Evolutionary conservation across 2,113 vertebrate genomes (phyloP).

Genomic region (Gymnarchus niloticus): DNA sequence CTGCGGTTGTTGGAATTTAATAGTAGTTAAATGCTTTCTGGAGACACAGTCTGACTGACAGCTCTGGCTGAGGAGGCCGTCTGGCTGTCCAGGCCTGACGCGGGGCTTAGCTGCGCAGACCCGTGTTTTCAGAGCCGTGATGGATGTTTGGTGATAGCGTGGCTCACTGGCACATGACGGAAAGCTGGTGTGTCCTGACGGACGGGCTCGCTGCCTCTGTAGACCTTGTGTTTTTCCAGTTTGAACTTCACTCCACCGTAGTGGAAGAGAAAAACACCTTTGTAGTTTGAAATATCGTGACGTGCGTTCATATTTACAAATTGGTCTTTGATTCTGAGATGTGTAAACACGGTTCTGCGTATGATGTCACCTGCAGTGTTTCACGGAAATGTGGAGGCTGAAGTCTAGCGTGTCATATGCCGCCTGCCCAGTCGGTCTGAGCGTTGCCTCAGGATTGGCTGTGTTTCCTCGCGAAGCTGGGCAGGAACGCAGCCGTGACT

Average conservation of each 20-base stretch:
- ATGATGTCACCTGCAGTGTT: background rate
- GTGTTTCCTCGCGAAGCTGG: constrained; percentile 14
- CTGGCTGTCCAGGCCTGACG: background rate
- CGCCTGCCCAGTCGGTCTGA: too few species aligned
- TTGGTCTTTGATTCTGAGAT: background rate
- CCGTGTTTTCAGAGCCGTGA: background rate
- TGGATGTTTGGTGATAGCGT: background rate
- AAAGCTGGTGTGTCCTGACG: background rate
- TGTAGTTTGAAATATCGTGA: too few species aligned
- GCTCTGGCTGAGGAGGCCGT: constrained; percentile 26
- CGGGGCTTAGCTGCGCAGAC: background rate
- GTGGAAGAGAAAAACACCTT: too few species aligned
- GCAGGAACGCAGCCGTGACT: constrained; percentile 17
- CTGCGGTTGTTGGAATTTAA: background rate
- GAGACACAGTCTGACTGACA: constrained; percentile 22
- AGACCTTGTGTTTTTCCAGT: constrained; percentile 8
- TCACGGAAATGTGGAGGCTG: background rate
- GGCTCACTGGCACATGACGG: background rate
- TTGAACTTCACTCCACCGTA: too few species aligned
- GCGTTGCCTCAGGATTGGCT: too few species aligned
- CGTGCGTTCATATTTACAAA: background rate
- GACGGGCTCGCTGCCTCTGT: background rate
- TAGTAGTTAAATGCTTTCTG: background rate
- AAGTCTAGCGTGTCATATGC: too few species aligned
- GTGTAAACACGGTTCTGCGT: background rate